Conservation (phyloP, 2,797 vertebrate species). For the Ispidina lecontei region DNA sequence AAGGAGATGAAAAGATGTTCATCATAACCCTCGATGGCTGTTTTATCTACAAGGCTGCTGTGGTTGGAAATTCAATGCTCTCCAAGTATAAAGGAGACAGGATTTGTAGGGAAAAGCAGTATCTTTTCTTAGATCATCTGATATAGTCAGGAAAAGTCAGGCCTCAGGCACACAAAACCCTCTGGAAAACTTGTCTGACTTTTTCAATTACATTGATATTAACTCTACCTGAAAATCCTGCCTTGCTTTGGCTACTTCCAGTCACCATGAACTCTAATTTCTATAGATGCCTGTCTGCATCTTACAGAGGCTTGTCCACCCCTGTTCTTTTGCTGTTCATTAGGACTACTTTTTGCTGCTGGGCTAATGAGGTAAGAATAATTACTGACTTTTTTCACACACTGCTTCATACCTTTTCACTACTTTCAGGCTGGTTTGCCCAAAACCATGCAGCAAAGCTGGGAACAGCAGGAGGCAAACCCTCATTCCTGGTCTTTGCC, state of each 20-base stretch:
- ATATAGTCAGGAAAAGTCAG: conserved; percentile 33
- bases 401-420: not conserved
- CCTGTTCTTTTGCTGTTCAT: not conserved
- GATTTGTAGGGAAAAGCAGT: conserved; percentile 45
- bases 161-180: conserved; percentile 39
- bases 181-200: conserved; percentile 24
- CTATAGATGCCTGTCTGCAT: not conserved
- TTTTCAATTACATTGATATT: conserved; percentile 18
- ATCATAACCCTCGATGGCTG: conserved; percentile 38
- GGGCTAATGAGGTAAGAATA: not conserved
- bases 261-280: not conserved
- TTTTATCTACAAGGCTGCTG: conserved; percentile 13
- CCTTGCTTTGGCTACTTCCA: not conserved
- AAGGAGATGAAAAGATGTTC: conserved; percentile 19
- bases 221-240: not conserved
- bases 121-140: conserved; percentile 56
- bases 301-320: not conserved
- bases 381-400: not conserved
- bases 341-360: not conserved
- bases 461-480: not conserved
- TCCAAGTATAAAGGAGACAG: conserved; percentile 51
- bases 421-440: not conserved
- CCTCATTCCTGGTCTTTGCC: not conserved
- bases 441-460: not conserved
- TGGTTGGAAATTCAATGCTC: conserved; percentile 6